Conservation (phyloP, 1,140 invertebrate genomes). For the Drosophila pseudoananassae region DNA sequence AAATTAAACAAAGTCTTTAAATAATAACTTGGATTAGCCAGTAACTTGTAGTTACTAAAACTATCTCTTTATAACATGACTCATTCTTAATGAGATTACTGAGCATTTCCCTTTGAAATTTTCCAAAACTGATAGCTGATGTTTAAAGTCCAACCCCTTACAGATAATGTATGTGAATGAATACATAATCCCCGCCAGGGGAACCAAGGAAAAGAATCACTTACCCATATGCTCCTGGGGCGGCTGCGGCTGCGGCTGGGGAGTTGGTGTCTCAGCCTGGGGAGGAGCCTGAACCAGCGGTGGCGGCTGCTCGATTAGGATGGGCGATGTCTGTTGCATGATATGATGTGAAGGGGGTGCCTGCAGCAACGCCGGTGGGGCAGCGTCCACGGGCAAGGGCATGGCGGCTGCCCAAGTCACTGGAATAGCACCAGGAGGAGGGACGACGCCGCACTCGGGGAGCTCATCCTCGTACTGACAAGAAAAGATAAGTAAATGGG, state of each 20-base stretch:
- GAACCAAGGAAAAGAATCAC: constrained; percentile 4
- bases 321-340: constrained; percentile 50
- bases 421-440: constrained; percentile 55
- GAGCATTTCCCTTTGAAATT: not conserved
- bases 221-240: constrained; percentile 42
- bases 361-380: constrained; percentile 41
- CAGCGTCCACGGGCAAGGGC: constrained; percentile 18
- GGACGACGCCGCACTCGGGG: constrained; percentile 54
- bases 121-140: not conserved
- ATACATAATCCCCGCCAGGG: constrained; percentile 11
- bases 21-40: too few relatives aligned
- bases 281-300: constrained; percentile 13
- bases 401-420: constrained; percentile 53
- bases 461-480: constrained; percentile 70
- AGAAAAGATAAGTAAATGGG: not conserved
- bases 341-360: constrained; percentile 59
- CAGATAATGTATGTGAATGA: not conserved
- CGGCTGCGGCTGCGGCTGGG: constrained; percentile 8
- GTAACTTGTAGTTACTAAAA: too few relatives aligned
- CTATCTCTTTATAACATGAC: too few relatives aligned
- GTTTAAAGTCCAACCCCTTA: not conserved
- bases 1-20: not conserved
- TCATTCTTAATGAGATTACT: too few relatives aligned
- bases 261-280: constrained; percentile 20
- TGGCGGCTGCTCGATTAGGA: constrained; percentile 48